Conservation (phyloP, 1,140 invertebrate genomes). For the Orchesella cincta region DNA sequence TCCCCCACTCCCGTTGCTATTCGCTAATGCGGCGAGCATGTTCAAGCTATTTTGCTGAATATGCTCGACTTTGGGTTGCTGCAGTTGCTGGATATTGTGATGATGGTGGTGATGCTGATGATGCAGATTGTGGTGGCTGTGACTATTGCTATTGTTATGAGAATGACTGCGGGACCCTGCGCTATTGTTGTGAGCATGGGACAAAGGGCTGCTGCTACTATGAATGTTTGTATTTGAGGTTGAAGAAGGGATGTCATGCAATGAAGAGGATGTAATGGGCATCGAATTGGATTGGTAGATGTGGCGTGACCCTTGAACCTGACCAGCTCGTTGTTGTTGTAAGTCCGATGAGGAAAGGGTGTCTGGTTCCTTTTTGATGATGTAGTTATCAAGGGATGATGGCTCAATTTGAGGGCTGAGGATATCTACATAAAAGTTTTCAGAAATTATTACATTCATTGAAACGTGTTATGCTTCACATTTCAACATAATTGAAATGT, state of each 20-base stretch:
- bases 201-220: not conserved
- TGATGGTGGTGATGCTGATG: slow-evolving; percentile 26
- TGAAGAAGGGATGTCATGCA: not conserved
- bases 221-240: not conserved
- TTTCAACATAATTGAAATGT: not conserved
- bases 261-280: not conserved
- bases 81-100: slow-evolving; percentile 17
- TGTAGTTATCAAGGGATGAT: not conserved
- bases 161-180: not conserved
- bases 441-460: not conserved
- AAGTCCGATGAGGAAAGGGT: not conserved
- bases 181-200: not conserved
- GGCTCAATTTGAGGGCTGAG: not conserved
- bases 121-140: not conserved
- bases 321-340: not conserved
- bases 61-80: slow-evolving; percentile 4
- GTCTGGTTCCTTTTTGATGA: slow-evolving; percentile 4
- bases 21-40: slow-evolving; percentile 37
- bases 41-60: slow-evolving; percentile 31
- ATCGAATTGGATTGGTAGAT: not conserved
- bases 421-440: not conserved
- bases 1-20: not conserved
- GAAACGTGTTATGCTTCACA: not conserved
- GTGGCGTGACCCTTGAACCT: not conserved
- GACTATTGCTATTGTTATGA: not conserved